Base-by-base conservation (phyloP, 2,888 invertebrate species). In the Griposia aprilina region DNA sequence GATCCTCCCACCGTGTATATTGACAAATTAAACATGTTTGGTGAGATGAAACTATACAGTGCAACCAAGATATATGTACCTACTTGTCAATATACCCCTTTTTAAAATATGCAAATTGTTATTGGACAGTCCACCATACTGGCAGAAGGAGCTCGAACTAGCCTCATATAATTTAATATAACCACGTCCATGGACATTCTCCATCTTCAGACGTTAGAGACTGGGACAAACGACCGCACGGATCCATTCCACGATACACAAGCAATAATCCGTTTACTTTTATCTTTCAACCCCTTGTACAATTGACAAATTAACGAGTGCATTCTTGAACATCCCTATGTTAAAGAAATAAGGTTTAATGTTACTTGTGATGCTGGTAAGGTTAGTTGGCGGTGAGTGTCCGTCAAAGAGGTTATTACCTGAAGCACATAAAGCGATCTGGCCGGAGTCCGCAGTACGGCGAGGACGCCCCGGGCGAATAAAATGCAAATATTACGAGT, bases 321-420 rank as follows among this genome's bases (percentile, higher is more conserved):
- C 87, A 81, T 7, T 75, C 48, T n/a, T 50, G 23, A 72, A 13
- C 55, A 80, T 36, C 77, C 84, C 82, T 92, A 90, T 82, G 13
- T 0, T 0, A 8, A 50, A 3, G 2, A 0, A 0, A 78, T 91
- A 94, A 74, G 82, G 90, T 85, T 80, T 23, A 90, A 41, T 83
- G 59, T 88, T 15, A 66, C 0, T 11, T 70, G 70, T 60, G 76
- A 8, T 36, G 55, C 15, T 60, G 45, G n/a, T 66, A n/a, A 17
- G n/a, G 26, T 73, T 52, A 67, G 74, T 78, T 86, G 80, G 92
- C 71, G 30, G 86, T 88, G 89, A 88, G 88, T 93, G 94, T 94
- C 94, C 93, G 94, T 96, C 96, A 96, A 96, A 95, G 96, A 95
- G 94, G 96, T 96, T 96, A 96, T 96, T 96, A 96, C 96, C 96